These are phyloP conservation scores for Gortyna flavago DNA, from an alignment of 2,888 invertebrate genomes.

Conservation along the genomic window DNA sequence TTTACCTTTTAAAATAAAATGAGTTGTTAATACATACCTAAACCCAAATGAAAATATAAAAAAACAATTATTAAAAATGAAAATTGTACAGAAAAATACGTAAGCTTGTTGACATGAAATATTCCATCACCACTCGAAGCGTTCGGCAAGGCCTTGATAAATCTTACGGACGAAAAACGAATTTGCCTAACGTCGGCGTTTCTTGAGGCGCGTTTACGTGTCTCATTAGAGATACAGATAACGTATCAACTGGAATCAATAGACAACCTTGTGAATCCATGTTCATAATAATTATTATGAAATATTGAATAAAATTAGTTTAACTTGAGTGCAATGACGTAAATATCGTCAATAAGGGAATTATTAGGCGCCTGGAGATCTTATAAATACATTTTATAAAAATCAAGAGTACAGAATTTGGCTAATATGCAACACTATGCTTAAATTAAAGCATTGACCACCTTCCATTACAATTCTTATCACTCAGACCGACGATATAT, in stretches of 20 bases:
- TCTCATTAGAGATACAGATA: conserved; percentile 46
- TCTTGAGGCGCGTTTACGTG: conserved; percentile 50
- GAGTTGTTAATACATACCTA: neutral
- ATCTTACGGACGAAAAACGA: conserved; percentile 50
- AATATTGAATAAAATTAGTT: neutral
- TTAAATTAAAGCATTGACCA: neutral
- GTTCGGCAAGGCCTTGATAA: conserved; percentile 38
- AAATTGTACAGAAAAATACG: neutral
- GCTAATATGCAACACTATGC: neutral
- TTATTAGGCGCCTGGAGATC: neutral
- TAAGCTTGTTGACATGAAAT: conserved; percentile 42
- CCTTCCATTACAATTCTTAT: neutral
- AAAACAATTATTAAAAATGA: neutral
- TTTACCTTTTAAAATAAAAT: neutral
- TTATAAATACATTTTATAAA: neutral
- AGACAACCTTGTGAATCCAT: conserved; percentile 21
- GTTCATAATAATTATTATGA: conserved; percentile 5
- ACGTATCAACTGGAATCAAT: conserved; percentile 31
- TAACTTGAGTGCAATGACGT: neutral
- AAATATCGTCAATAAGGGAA: too few relatives aligned
- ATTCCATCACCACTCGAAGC: conserved; percentile 22
- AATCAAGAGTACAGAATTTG: neutral
- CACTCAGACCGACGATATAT: neutral
- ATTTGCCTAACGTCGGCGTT: conserved; percentile 40
- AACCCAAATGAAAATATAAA: neutral